phyloP scores from a whole-genome alignment of 2,113 vertebrate genomes.

The Cyanoliseus patagonus region DNA sequence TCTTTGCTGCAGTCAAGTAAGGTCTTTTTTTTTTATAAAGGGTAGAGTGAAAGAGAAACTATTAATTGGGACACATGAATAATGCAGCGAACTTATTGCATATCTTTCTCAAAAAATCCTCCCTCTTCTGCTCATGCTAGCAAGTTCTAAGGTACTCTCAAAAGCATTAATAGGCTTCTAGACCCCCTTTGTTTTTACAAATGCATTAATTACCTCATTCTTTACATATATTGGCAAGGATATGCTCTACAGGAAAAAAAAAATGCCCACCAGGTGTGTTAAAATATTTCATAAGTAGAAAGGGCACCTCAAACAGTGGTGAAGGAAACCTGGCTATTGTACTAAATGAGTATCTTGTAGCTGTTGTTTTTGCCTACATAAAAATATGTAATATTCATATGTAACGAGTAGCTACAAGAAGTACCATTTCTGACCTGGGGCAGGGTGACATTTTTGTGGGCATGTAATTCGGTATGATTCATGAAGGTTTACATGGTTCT shows the following conservation, averaged over 20 bases:
- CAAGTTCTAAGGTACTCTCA: background rate
- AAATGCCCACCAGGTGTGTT: background rate
- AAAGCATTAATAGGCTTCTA: background rate
- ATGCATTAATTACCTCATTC: background rate
- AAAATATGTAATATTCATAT: background rate
- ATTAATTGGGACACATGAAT: background rate
- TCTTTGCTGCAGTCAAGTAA: conserved; percentile 94
- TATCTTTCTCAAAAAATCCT: background rate
- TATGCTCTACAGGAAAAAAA: background rate
- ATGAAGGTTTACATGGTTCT: background rate
- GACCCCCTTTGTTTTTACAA: background rate
- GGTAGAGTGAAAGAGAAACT: background rate
- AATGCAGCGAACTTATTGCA: background rate
- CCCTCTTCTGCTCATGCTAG: background rate
- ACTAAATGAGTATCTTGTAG: background rate
- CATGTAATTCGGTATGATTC: background rate
- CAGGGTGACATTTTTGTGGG: background rate
- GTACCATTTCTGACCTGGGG: background rate
- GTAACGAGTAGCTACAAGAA: background rate
- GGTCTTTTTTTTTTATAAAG: conserved; percentile 39
- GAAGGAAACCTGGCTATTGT: background rate
- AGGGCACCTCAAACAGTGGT: background rate
- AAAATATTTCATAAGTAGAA: background rate
- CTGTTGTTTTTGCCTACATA: background rate
- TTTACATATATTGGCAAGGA: background rate